Base-by-base conservation (phyloP, 2,113 vertebrate genomes). In the Nothobranchius kuhntae region DNA sequence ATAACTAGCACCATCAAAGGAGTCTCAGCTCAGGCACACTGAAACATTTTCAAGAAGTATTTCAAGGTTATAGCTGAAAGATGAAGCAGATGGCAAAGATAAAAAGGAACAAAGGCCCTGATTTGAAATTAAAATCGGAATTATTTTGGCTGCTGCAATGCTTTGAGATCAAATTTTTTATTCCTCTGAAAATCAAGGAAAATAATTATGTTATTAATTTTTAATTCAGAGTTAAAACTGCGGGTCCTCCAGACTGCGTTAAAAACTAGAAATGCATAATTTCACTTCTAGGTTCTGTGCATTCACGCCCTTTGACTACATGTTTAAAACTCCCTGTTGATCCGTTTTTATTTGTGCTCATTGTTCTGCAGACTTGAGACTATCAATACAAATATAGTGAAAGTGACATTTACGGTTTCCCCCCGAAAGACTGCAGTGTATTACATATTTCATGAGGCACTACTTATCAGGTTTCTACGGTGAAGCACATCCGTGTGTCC, bases 141-240 rank as follows among this genome's bases (percentile, higher is more conserved):
- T 40, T 40, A 45, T 45, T 45, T 11, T 45, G 44, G 12, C 12
- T 13, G 12, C 44, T 3, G 9, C 13, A 15, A 75, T 69, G 56
- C 70, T 75, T 13, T 69, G 53, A 74, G 66, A 81, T 68, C 56
- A 81, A 87, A 73, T 70, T 62, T 70, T 62, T 60, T 76, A 75
- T 63, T 66, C 54, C 65, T 55, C 65, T 68, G 55, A 76, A 78
- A 77, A 73, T 76, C 53, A 53, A 15, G 38, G 13, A 45, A 62
- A 68, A 40, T 17, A 58, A 73, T 3, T 48, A 42, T 14, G 38
- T 51, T 58, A 61, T 79, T 67, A 83, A 78, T 79, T 40, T 81
- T 78, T 81, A 75, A 84, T 81, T 59, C 17, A 17, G 51, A 51
- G 62, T 75, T 73, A 73, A 65, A 70, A 78, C 65, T 72, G 55